Conservation (phyloP, 2,888 invertebrate species). For the Eristalis pertinax region DNA sequence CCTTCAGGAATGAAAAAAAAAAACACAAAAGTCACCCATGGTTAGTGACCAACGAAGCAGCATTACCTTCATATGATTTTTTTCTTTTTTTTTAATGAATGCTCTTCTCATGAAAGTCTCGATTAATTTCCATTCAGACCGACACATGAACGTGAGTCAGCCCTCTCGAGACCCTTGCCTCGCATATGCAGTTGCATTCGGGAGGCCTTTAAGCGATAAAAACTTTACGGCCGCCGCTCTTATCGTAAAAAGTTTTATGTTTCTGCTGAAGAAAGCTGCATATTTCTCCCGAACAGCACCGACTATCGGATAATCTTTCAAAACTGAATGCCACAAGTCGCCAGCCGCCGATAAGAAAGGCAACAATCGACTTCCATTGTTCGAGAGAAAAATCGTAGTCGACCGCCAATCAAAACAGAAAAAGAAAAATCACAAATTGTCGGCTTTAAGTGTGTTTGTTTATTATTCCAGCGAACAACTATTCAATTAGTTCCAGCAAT, state of each 20-base stretch:
- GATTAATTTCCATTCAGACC: neutral
- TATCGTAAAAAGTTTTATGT: constrained; percentile 4
- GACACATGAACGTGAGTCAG: neutral
- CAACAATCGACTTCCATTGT: neutral
- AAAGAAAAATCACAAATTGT: no score
- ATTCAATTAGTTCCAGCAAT: neutral
- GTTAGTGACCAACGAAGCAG: neutral
- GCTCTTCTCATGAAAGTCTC: neutral
- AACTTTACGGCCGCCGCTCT: neutral
- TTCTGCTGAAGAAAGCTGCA: neutral
- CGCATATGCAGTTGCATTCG: neutral
- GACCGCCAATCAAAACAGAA: neutral
- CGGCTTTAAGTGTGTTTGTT: no score
- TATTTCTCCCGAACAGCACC: neutral
- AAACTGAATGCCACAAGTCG: neutral
- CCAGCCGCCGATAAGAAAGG: neutral
- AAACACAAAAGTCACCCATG: neutral
- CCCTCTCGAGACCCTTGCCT: no score
- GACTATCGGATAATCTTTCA: neutral
- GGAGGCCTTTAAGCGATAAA: neutral
- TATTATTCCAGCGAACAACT: neutral
- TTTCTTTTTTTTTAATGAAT: no score
- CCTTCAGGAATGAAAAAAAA: neutral
- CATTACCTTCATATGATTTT: neutral
- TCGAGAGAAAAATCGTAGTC: neutral